Evolutionary conservation across 1,140 invertebrate species (phyloP), one percentile per base, ranked within the genome.

Genomic region (Latrodectus geometricus): DNA sequence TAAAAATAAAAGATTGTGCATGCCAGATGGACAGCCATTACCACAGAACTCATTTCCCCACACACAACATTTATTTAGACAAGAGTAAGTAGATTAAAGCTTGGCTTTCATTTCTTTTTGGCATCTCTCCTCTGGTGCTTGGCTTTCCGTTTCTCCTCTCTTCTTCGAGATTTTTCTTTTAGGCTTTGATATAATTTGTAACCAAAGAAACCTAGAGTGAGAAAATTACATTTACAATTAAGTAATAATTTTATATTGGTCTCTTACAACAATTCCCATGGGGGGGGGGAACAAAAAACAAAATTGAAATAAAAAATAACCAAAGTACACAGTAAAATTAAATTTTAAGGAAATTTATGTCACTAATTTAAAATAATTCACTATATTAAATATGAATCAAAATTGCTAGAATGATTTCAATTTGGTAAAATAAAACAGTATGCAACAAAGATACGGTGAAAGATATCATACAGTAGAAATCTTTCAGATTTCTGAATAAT

Each of bases 141-240:
- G 11, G 93, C 90, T 88, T 94, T 94, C 88, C 92, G 93, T 90
- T 95, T 95, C 89, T 95, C 94, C 91, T 95, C 94, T 88, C 92
- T 92, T 90, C 93, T 94, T 52, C 92, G 91, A 88, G 95, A 94
- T 90, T 94, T 95, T 17, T 95, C 94, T 86, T 93, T 93, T 89
- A 96, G 91, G 87, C 95, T 95, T 90, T 94, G 94, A 91, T 95
- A 95, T 61, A 96, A 91, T 90, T 95, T 96, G 91, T 95, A 96
- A 76, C 95, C 94, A 91, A 96, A 96, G 91, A 96, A 96, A 88
- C 94, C 95, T 96, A 93, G 9, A 81, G 94, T 94, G 89, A 87
- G 90, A 90, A 90, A 79, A 90, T 35, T 35, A 35, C 35, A 35
- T 35, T 35, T 35, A 35, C 5, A 35, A 35, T 35, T 35, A 35